Base-by-base conservation (phyloP, 2,113 vertebrate species). In the human (Homo sapiens) region DNA sequence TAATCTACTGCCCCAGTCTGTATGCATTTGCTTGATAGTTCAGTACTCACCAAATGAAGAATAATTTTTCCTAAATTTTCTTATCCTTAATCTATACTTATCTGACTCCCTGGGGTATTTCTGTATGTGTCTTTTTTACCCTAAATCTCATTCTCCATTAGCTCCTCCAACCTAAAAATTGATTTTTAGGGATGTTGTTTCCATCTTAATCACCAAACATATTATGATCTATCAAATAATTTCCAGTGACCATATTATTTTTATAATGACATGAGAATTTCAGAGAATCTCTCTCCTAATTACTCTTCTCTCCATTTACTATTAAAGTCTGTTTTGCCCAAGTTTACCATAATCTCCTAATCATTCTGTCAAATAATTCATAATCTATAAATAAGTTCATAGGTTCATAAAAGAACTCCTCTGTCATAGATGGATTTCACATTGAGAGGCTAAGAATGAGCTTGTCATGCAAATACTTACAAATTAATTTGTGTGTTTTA, bases 381-480 rank as follows among this genome's bases (percentile, higher is more conserved):
- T 70, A 78, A 52, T 27, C 78, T 93, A 12, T 80, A 68, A 96
- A 32, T 76, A 81, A 95, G 16, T 94, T 86, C 11, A 27, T 48
- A 80, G 76, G 40, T 87, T 12, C 16, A 68, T 57, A 76, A 55
- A 78, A 92, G 13, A 80, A 30, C 5, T 2, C n/a, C 17, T 90
- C 40, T 55, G 9, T 78, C 27, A n/a, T 3, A 75, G 66, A 85
- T 40, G 8, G n/a, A 55, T 92, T 72, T 89, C 61, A 96, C 43
- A 83, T 5, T 30, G 18, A 93, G 35, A 95, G 4, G 14, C 17
- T 70, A 80, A 61, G 43, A 45, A 86, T 89, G 38, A 68, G 30
- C 90, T 78, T 78, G 6, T 80, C 40, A 73, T 80, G 6, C 12
- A 95, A 95, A 79, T 64, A 80, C 88, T 38, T 43, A 76, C 23